Conservation (phyloP, 2,888 invertebrate species). For the Prosapia bicincta region DNA sequence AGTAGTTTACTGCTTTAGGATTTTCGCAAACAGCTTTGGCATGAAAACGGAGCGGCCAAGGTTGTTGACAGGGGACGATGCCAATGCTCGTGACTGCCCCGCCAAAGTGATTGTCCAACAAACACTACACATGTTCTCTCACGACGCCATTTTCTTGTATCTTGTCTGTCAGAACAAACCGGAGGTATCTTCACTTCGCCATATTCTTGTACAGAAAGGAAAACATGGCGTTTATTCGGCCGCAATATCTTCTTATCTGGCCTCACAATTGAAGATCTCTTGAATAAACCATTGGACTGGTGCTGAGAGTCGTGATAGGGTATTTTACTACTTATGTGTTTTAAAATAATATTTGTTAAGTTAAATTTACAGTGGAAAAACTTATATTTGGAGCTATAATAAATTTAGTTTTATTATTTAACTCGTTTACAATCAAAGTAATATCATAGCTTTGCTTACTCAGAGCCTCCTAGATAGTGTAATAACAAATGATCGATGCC, state of each 20-base stretch:
- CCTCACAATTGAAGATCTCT: neutral
- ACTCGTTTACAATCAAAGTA: too few species aligned
- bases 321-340: too few species aligned
- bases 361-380: too few species aligned
- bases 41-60: neutral
- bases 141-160: conserved; percentile 2
- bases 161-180: neutral
- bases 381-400: too few species aligned
- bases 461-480: too few species aligned
- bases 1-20: too few species aligned
- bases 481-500: too few species aligned
- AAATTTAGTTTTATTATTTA: too few species aligned
- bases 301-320: too few species aligned
- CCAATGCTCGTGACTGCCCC: neutral
- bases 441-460: too few species aligned
- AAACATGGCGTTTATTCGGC: neutral
- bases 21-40: neutral
- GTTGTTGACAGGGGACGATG: neutral
- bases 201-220: neutral
- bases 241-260: neutral
- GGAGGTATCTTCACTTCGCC: neutral
- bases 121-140: neutral
- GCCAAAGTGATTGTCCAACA: neutral
- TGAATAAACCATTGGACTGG: too few species aligned
- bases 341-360: too few species aligned